Base-by-base conservation (phyloP, 2,797 vertebrate species). In the Thaleichthys pacificus region DNA sequence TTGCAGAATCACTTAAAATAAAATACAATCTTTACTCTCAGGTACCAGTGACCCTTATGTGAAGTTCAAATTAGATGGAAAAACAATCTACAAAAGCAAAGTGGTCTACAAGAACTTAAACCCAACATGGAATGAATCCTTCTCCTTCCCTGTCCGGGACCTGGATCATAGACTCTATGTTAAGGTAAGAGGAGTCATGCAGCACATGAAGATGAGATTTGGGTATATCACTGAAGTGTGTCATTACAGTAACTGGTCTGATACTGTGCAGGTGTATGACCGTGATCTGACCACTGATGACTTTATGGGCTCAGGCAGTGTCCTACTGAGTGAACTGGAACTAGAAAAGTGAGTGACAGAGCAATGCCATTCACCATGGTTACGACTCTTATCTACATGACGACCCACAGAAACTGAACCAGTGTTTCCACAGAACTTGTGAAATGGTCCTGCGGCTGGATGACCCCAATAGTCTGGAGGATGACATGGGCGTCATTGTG, bases 1-100 rank as follows among this genome's bases (percentile, higher is more conserved):
- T 47, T 12, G 42, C 42, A 47, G 11, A 47, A 12, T 47, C 11
- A 47, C 42, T 47, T 47, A 8, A 47, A 47, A 47, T 47, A 12
- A 47, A 47, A 47, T 47, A 12, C 3, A 14, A 47, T 47, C 42
- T 47, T 47, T 47, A 14, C 84, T 73, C 14, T 56, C 75, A 98
- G 97, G 97, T 74, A 99, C 97, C 49, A 99, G 97, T 26, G 97
- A 99, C 76, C 97, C 97, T 0, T 99, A 98, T 1, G 96, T 98
- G 74, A 99, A 99, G 83, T 96, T 99, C 81, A 97, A 99, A 83
- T 77, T 97, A 73, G 96, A 96, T 0, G 96, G 95, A 35, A 99
- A 97, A 88, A 97, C 95, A 0, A 87, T 97, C 9, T 98, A 97
- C 88, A 99, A 98, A 91, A 99, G 97, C 79, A 98, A 96, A 88